These are phyloP conservation scores for Aythya baeri DNA, from an alignment of 2,113 vertebrate genomes.

Conservation along the genomic window DNA sequence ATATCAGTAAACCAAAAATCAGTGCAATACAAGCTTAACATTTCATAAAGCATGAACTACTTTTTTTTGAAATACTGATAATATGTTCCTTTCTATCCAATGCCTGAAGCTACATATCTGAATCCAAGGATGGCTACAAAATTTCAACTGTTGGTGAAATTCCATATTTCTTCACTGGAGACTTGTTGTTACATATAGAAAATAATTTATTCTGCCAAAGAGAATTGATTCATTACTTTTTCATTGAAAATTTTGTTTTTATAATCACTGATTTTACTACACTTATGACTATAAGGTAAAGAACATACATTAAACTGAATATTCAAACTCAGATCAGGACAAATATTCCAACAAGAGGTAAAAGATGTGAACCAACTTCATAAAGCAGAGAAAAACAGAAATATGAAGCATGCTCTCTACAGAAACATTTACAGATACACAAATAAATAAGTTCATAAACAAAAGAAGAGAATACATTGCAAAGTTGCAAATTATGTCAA, in stretches of 20 bases:
- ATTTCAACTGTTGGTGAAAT: not conserved
- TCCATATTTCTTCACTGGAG: not conserved
- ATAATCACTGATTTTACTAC: not conserved
- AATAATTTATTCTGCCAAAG: not conserved
- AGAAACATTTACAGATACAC: not conserved
- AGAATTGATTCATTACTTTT: not conserved
- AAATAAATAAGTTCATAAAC: not conserved
- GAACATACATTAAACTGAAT: not conserved
- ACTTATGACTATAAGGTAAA: not conserved
- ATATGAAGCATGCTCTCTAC: not conserved
- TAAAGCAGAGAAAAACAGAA: not conserved
- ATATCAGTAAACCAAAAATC: not conserved
- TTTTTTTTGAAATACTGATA: not conserved
- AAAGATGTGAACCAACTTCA: not conserved
- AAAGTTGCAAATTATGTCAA: not conserved
- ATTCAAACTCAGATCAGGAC: not conserved
- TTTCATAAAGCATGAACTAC: not conserved
- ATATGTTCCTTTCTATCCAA: not conserved
- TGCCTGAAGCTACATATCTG: not conserved
- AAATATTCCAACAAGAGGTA: not conserved
- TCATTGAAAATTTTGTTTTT: not conserved
- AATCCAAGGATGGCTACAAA: not conserved
- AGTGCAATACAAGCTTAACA: not conserved
- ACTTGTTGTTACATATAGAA: not conserved
- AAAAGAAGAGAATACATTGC: not conserved